Evolutionary conservation across 2,113 vertebrate genomes (phyloP).

Genomic region (Sylvietta virens): DNA sequence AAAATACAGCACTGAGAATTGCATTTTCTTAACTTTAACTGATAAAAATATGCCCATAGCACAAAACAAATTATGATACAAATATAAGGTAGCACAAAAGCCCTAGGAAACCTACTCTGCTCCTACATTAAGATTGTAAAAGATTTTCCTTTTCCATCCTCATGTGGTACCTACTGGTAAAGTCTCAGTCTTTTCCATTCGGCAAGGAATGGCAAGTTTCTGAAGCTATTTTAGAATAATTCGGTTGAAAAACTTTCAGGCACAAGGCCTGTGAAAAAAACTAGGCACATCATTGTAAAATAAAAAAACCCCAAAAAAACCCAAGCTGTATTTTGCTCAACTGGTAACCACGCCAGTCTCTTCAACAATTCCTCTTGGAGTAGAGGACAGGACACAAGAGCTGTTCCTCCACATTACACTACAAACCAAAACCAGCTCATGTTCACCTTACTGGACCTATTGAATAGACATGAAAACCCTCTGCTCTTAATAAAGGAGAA

Average conservation of each 20-base stretch:
- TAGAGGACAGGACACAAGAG: background rate
- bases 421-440: background rate
- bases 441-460: background rate
- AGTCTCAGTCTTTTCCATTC: background rate
- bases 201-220: background rate
- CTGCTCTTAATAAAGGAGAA: background rate
- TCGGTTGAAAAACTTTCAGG: background rate
- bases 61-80: background rate
- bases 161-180: background rate
- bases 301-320: no score
- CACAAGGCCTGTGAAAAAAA: background rate
- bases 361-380: background rate
- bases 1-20: background rate
- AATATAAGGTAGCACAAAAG: background rate
- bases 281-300: background rate
- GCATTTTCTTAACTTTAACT: background rate
- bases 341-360: background rate
- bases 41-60: background rate
- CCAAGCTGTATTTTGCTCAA: background rate
- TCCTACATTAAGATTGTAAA: background rate
- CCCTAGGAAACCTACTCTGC: background rate
- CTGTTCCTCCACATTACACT: background rate
- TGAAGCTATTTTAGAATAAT: background rate
- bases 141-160: background rate
- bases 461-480: background rate